phyloP scores from a whole-genome alignment of 2,113 vertebrate species.

The Cheilinus undulatus region DNA sequence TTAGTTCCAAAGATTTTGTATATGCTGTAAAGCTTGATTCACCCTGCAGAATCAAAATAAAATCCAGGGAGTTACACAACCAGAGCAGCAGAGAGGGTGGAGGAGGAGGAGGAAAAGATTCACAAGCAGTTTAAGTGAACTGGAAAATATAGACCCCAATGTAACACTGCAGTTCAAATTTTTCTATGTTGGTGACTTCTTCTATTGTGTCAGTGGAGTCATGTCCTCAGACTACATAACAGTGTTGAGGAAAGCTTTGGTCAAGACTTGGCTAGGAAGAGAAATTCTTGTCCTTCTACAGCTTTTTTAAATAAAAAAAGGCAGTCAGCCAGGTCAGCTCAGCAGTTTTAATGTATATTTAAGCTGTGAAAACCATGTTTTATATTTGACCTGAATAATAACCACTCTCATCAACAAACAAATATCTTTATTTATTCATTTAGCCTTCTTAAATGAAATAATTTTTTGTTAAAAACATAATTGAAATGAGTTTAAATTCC shows the following conservation, averaged over 20 bases:
- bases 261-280: not conserved
- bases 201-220: constrained; percentile 38
- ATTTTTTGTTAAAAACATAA: no score
- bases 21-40: not conserved
- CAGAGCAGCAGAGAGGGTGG: constrained; percentile 33
- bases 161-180: constrained; percentile 48
- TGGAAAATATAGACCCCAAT: constrained; percentile 67
- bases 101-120: not conserved
- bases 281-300: no score
- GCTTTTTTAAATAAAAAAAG: no score
- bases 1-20: not conserved
- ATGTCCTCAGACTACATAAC: constrained; percentile 47
- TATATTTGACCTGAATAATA: no score
- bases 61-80: constrained; percentile 37
- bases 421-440: no score
- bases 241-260: constrained; percentile 9
- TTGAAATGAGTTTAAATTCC: no score
- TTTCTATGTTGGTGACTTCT: constrained; percentile 48
- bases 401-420: no score
- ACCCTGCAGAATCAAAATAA: constrained; percentile 23
- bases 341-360: no score
- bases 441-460: no score
- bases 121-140: constrained; percentile 53
- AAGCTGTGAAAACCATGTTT: no score
- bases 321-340: no score